These are phyloP conservation scores for Phoeniculus purpureus DNA, from an alignment of 2,797 vertebrate species.

Conservation along the genomic window DNA sequence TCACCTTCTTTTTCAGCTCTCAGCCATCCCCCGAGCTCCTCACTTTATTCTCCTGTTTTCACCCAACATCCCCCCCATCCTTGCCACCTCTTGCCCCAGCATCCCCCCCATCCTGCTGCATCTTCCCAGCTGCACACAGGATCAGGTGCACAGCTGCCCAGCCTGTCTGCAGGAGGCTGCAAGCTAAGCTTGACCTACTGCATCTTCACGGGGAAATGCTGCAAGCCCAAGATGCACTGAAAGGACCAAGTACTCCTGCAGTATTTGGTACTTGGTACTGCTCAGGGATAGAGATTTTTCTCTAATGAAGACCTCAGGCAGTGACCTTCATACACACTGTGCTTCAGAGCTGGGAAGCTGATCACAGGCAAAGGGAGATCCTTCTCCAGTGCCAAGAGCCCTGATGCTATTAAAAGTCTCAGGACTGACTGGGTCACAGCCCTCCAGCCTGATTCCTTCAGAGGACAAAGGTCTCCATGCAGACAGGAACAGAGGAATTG, in stretches of 20 bases:
- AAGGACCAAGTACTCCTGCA: neutral
- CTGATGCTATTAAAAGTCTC: neutral
- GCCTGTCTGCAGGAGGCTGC: neutral
- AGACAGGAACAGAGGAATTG: neutral
- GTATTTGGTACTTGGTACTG: neutral
- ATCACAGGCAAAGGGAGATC: neutral
- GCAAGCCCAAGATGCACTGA: slow-evolving; percentile 20
- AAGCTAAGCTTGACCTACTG: slow-evolving; percentile 8
- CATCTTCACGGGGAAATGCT: neutral
- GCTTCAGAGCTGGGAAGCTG: neutral
- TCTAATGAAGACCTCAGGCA: neutral
- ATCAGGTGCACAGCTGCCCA: fast-evolving
- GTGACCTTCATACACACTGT: fast-evolving
- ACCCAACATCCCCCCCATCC: neutral
- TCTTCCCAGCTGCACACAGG: neutral
- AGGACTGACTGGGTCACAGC: neutral
- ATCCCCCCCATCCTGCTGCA: neutral
- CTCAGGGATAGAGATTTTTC: neutral
- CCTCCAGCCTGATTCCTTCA: neutral
- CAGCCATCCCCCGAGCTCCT: neutral
- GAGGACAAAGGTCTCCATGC: neutral
- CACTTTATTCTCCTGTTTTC: neutral
- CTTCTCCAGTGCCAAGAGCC: neutral
- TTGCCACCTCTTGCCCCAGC: neutral
- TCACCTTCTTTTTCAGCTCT: neutral